A percentile compares a stretch with the other conserved stretches of the same genome.
phyloP scores from a whole-genome alignment of 2,888 invertebrate genomes.

The Tinea semifulvella region DNA sequence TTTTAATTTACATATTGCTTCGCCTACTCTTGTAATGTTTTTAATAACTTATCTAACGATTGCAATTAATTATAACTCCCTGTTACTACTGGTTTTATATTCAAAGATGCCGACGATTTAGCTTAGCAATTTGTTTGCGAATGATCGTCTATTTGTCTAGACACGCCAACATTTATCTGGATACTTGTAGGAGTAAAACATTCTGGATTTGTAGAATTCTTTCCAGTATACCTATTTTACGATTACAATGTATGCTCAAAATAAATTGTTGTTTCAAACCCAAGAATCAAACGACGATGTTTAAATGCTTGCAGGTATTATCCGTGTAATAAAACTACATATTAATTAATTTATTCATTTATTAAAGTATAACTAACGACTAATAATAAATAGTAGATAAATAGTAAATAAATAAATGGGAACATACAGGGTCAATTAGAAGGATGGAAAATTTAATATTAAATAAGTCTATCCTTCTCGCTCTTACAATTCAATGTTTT shows the following conservation, averaged over 20 bases:
- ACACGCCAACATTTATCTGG: background rate
- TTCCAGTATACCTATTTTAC: constrained; percentile 1
- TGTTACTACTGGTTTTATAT: constrained; percentile 1
- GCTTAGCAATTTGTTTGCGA: constrained; percentile 1
- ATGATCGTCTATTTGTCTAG: constrained; percentile 7
- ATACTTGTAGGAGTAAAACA: background rate
- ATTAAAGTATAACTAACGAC: too few relatives aligned
- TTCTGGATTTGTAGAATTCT: background rate
- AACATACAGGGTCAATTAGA: too few relatives aligned
- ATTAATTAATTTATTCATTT: too few relatives aligned
- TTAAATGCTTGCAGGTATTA: too few relatives aligned
- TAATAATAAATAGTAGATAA: too few relatives aligned
- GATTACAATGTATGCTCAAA: background rate
- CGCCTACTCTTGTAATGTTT: background rate
- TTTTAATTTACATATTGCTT: background rate
- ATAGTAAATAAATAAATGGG: too few relatives aligned
- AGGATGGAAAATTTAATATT: too few relatives aligned
- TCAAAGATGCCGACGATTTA: constrained; percentile 2
- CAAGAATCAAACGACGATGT: too few relatives aligned
- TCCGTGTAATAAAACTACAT: too few relatives aligned
- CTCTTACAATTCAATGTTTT: too few relatives aligned
- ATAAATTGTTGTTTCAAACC: constrained; percentile 1
- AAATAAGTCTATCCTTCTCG: too few relatives aligned
- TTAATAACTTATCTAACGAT: background rate
- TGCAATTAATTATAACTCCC: background rate